Base-by-base conservation (phyloP, 2,113 vertebrate species). In the Plecturocebus donacophilus region DNA sequence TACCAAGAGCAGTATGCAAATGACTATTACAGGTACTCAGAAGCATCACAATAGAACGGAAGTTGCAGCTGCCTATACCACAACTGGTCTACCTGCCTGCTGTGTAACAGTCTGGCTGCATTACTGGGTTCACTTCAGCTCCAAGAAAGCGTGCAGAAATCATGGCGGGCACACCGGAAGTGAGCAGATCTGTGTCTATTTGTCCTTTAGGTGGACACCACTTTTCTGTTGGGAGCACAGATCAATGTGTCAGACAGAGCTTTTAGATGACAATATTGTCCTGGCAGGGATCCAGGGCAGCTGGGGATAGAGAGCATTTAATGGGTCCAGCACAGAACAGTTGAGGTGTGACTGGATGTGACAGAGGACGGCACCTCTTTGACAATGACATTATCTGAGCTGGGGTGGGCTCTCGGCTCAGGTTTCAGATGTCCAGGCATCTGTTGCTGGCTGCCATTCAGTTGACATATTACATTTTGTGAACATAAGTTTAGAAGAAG, bases 401-500 rank as follows among this genome's bases (percentile, higher is more conserved):
- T 71, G 16, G 68, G 47, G 64, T 84, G 89, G 45, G 42, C 61
- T 93, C 49, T 40, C 3, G 0, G 68, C 73, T 87, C 38, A 12
- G 4, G 76, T 73, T 84, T 79, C 70, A 87, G 86, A 52, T 4
- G 20, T 45, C 49, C 40, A 71, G 79, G 16, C 56, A 8, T 64
- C 75, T 64, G 30, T 11, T 70, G 54, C 8, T 93, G 89, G 83
- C 79, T 76, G 49, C 49, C 32, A 11, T 47, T 35, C 87, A 45
- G 27, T 11, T n/a, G 38, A n/a, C 75, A 40, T 32, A 2, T 49
- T 66, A 40, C 47, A 71, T 88, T 75, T 83, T 87, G n/a, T 61
- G 64, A 93, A 73, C 66, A 38, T 45, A 80, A 96, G 75, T 92
- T 79, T 81, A 76, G 76, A 94, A 94, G 71, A 94, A 75, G 27